Percentiles rank a stretch among this genome's conserved stretches.
Conservation (phyloP, 2,888 invertebrate species). For the Gerris lacustris region DNA sequence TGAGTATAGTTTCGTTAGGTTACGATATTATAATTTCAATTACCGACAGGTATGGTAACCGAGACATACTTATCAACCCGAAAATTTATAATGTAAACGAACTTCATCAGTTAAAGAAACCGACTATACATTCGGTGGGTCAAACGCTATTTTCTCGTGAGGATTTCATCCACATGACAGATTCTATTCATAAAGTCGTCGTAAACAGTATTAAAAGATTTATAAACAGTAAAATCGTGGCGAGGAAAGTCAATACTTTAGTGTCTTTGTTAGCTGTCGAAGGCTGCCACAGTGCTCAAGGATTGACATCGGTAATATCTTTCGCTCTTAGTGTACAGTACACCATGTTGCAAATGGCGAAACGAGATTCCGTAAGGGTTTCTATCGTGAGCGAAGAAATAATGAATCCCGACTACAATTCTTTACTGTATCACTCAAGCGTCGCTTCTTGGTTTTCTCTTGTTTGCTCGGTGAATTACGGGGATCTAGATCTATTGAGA, state of each 20-base stretch:
- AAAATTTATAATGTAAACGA: background rate
- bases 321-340: background rate
- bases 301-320: background rate
- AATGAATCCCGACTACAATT: background rate
- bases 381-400: background rate
- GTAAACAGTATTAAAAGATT: constrained; percentile 5
- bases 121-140: background rate
- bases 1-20: background rate
- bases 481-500: background rate
- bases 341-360: background rate
- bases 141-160: background rate
- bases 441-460: background rate
- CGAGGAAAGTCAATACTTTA: background rate
- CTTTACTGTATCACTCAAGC: background rate
- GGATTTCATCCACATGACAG: background rate
- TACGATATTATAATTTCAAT: constrained; percentile 1
- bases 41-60: background rate
- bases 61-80: background rate
- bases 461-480: background rate
- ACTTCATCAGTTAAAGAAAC: background rate
- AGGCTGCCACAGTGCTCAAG: background rate
- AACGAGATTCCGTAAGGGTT: background rate
- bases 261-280: background rate
- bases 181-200: background rate
- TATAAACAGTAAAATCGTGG: background rate